phyloP scores from a whole-genome alignment of 2,888 invertebrate genomes.

The Cheilosia scutellata region DNA sequence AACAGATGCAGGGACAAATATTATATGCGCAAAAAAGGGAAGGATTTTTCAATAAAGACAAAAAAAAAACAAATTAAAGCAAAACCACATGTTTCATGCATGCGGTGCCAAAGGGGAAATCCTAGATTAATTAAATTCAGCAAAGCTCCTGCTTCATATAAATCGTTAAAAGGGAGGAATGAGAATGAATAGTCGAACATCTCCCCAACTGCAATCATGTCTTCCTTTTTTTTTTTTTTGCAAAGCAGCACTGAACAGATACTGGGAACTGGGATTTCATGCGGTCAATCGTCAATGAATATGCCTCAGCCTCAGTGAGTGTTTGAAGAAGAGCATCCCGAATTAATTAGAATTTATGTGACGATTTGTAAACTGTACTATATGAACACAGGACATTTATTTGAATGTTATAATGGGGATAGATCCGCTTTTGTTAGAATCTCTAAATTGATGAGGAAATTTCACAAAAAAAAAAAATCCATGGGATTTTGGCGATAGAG shows the following conservation, averaged over 20 bases:
- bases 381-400: background rate
- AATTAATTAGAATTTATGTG: constrained; percentile 49
- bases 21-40: constrained; percentile 26
- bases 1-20: constrained; percentile 43
- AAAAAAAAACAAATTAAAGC: background rate
- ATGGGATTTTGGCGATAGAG: too few relatives aligned
- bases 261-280: background rate
- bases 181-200: background rate
- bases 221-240: background rate
- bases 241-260: too few relatives aligned
- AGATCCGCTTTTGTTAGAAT: background rate
- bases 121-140: constrained; percentile 59
- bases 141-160: constrained; percentile 15
- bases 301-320: constrained; percentile 31
- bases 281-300: constrained; percentile 28
- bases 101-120: constrained; percentile 16
- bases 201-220: background rate
- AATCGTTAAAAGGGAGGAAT: background rate
- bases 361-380: background rate
- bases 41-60: constrained; percentile 7
- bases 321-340: constrained; percentile 24
- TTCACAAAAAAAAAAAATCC: too few relatives aligned
- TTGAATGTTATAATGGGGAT: background rate
- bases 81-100: constrained; percentile 36
- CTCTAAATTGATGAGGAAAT: too few relatives aligned